Evolutionary conservation across 2,888 invertebrate species (phyloP).

Genomic region (Mesorhabditis belari): DNA sequence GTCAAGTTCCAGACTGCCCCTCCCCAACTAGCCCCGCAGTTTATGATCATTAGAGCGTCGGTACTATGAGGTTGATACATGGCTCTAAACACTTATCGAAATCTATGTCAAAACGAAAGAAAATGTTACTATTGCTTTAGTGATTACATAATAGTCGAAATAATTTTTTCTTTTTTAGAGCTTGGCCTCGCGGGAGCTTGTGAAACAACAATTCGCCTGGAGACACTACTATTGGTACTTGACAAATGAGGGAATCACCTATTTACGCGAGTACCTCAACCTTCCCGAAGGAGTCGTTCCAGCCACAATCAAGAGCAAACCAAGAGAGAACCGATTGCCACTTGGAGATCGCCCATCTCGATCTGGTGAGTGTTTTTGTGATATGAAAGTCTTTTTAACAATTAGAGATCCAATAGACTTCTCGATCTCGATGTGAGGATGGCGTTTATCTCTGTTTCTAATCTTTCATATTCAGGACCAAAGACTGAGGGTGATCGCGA

Average conservation of each 20-base stretch:
- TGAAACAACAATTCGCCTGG: constrained; percentile 99
- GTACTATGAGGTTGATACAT: no score
- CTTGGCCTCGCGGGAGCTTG: constrained; percentile 87
- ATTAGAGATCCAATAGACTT: background rate
- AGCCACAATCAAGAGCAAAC: constrained; percentile 85
- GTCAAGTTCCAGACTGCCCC: no score
- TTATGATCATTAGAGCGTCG: no score
- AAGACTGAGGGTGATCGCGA: constrained; percentile 44
- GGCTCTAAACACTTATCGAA: no score
- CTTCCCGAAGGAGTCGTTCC: constrained; percentile 98
- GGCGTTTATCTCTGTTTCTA: background rate
- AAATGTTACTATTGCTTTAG: no score
- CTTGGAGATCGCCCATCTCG: constrained; percentile 42
- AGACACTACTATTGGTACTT: constrained; percentile 98
- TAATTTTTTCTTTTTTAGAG: constrained; percentile 25
- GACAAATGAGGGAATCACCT: constrained; percentile 96
- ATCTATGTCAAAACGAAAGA: no score
- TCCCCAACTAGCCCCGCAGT: no score
- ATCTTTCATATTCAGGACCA: constrained; percentile 16
- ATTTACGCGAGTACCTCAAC: constrained; percentile 86
- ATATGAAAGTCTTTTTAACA: background rate
- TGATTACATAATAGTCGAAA: background rate
- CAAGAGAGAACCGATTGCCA: constrained; percentile 52
- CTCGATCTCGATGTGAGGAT: background rate
- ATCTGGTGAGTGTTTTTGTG: constrained; percentile 11